Percentiles rank a stretch among this genome's conserved stretches.
These are phyloP conservation scores for Notiomystis cincta DNA, from an alignment of 2,113 vertebrate genomes.

Conservation along the genomic window DNA sequence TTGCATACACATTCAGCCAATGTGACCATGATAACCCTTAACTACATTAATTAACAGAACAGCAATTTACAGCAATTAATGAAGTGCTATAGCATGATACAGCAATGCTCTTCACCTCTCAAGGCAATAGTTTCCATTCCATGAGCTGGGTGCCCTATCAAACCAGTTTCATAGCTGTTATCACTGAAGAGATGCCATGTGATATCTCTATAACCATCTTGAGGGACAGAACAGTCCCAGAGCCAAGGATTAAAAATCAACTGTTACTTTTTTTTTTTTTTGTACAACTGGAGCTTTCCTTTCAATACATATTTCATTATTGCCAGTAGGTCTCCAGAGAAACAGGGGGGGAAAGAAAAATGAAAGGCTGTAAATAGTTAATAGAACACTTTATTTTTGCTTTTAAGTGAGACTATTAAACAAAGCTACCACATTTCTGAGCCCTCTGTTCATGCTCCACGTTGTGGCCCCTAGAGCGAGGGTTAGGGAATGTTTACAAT, in stretches of 20 bases:
- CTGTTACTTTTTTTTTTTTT: neutral
- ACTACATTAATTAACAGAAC: neutral
- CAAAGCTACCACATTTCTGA: conserved; percentile 42
- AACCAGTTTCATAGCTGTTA: neutral
- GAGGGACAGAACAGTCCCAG: neutral
- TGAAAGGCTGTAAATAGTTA: conserved; percentile 57
- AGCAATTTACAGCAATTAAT: neutral
- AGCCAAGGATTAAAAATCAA: neutral
- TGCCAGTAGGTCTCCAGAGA: conserved; percentile 38
- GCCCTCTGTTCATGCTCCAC: conserved; percentile 44
- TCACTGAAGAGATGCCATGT: neutral
- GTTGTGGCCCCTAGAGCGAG: conserved; percentile 39
- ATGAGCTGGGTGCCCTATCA: neutral
- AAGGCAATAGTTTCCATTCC: neutral
- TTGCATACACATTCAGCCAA: neutral
- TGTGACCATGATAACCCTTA: neutral
- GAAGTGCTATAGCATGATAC: neutral
- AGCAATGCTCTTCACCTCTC: neutral
- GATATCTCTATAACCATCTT: neutral
- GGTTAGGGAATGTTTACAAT: conserved; percentile 71
- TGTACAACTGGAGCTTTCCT: neutral
- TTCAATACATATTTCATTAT: conserved; percentile 40
- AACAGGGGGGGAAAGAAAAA: neutral
- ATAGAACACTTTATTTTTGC: conserved; percentile 36
- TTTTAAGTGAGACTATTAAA: conserved; percentile 58